Evolutionary conservation across 2,113 vertebrate genomes (phyloP).

Genomic region (Calidris pygmaea): DNA sequence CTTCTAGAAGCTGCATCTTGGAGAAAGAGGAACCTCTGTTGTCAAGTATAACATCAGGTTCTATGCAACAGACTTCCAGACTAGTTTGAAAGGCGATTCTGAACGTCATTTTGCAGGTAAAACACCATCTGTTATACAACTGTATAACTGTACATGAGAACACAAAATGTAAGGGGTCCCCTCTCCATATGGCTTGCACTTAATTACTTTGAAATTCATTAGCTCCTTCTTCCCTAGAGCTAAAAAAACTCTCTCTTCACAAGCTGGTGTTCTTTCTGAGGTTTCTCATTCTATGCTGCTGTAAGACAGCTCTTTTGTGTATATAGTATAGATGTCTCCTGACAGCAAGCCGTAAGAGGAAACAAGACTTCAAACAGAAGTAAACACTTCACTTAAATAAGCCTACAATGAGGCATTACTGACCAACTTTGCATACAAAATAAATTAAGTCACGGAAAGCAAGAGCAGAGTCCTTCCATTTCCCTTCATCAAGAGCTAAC

Average conservation of each 20-base stretch:
- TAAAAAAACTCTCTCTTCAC: neutral
- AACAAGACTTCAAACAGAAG: neutral
- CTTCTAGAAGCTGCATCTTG: neutral
- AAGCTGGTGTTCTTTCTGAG: neutral
- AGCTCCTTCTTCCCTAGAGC: neutral
- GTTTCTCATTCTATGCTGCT: neutral
- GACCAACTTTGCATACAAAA: neutral
- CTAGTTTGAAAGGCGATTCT: neutral
- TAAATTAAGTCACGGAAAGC: neutral
- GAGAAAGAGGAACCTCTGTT: neutral
- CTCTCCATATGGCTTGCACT: rapidly evolving
- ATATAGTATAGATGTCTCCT: neutral
- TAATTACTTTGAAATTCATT: neutral
- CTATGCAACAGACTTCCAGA: neutral
- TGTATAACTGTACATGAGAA: neutral
- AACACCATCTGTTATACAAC: neutral
- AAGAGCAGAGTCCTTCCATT: neutral
- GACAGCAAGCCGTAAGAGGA: neutral
- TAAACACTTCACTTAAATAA: neutral
- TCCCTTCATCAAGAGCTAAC: neutral
- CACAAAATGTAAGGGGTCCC: rapidly evolving
- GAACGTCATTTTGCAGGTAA: neutral
- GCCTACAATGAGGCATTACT: neutral
- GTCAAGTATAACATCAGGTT: neutral
- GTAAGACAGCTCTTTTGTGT: neutral